Conservation (phyloP, 1,140 invertebrate genomes). For the Lethocerus indicus region DNA sequence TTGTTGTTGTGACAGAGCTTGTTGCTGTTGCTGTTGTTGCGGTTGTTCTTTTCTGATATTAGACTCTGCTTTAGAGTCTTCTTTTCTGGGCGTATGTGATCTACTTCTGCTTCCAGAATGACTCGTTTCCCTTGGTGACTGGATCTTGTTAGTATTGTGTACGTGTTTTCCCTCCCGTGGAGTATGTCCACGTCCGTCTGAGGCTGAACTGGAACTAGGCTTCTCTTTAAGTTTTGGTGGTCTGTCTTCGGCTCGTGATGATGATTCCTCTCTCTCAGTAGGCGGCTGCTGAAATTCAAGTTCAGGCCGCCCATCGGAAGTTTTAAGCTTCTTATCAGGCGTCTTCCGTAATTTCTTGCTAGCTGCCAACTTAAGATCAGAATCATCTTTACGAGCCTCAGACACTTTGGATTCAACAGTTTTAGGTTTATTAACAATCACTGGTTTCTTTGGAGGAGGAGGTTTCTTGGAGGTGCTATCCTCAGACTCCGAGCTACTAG, state of each 20-base stretch:
- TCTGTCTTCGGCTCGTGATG: slow-evolving; percentile 33
- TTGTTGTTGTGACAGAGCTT: slow-evolving; percentile 6
- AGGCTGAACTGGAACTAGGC: too few species aligned
- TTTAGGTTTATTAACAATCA: not conserved
- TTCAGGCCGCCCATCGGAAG: slow-evolving; percentile 63
- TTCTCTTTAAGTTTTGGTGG: slow-evolving; percentile 15
- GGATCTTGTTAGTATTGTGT: slow-evolving; percentile 3
- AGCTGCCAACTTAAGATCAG: slow-evolving; percentile 25
- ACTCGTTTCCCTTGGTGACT: not conserved
- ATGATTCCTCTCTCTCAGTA: slow-evolving; percentile 54
- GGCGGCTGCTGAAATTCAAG: slow-evolving; percentile 49
- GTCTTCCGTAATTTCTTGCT: slow-evolving; percentile 42
- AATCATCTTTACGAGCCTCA: slow-evolving; percentile 15
- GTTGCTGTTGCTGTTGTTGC: slow-evolving; percentile 3
- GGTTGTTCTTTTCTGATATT: slow-evolving; percentile 14
- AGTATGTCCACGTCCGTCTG: too few species aligned
- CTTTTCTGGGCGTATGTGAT: not conserved
- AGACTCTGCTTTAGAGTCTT: slow-evolving; percentile 5
- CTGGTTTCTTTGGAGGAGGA: slow-evolving; percentile 14
- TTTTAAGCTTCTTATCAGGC: slow-evolving; percentile 72
- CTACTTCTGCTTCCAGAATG: not conserved
- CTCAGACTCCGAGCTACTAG: slow-evolving; percentile 19
- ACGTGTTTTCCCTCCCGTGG: not conserved
- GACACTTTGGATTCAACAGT: not conserved
- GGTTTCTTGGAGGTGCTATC: slow-evolving; percentile 11